A percentile compares a stretch with the other conserved stretches of the same genome.
Conservation (phyloP, 2,113 vertebrate species). For the Sinocyclocheilus grahami region DNA sequence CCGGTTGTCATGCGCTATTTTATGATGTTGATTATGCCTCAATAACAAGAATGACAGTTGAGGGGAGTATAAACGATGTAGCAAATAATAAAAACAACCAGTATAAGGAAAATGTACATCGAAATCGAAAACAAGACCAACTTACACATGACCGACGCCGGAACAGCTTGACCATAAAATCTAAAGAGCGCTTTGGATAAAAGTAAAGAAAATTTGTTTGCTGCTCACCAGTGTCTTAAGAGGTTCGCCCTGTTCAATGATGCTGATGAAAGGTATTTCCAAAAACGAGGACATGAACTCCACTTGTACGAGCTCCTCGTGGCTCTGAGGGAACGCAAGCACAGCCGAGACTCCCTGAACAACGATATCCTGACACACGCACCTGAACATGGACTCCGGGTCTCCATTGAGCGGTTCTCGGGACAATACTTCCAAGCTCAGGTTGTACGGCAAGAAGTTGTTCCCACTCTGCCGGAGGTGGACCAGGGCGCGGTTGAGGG, state of each 20-base stretch:
- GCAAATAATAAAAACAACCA: not conserved
- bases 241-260: constrained; percentile 83
- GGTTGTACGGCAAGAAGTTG: constrained; percentile 79
- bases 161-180: not conserved
- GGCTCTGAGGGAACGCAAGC: constrained; percentile 86
- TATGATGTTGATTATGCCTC: not conserved
- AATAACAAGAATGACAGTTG: not conserved
- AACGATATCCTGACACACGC: constrained; percentile 83
- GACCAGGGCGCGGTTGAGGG: constrained; percentile 79
- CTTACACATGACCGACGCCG: not conserved
- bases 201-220: constrained; percentile 5
- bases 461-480: constrained; percentile 71
- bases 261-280: constrained; percentile 88
- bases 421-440: constrained; percentile 84
- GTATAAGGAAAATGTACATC: not conserved
- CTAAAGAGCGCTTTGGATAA: not conserved
- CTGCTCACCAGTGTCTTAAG: constrained; percentile 82
- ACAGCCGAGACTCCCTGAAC: constrained; percentile 83
- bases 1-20: not conserved
- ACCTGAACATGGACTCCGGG: constrained; percentile 82
- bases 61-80: not conserved
- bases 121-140: not conserved
- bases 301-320: constrained; percentile 87
- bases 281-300: constrained; percentile 88
- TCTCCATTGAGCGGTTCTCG: constrained; percentile 76